Percentiles rank a stretch among this genome's conserved stretches.
Conservation (phyloP, 2,888 invertebrate genomes). For the Crepidodera aurea region DNA sequence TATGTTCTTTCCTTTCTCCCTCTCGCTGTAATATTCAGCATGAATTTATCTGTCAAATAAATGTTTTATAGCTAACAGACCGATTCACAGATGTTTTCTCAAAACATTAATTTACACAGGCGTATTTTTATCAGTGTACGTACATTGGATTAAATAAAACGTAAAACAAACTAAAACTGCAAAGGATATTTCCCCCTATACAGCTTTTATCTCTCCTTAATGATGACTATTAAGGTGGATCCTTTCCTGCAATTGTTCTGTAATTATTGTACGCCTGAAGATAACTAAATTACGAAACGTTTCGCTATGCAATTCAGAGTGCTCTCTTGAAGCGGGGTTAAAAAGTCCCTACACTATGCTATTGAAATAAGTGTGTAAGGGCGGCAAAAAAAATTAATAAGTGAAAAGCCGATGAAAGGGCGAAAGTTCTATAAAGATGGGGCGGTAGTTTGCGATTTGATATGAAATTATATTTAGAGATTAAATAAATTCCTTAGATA, state of each 20-base stretch:
- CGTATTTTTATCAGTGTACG: neutral
- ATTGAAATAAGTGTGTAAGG: conserved; percentile 6
- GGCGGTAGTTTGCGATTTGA: no score
- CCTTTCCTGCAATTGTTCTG: conserved; percentile 32
- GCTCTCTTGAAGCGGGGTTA: conserved; percentile 17
- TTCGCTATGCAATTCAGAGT: conserved; percentile 19
- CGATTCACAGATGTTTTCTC: no score
- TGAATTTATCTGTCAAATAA: no score
- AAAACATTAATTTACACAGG: no score
- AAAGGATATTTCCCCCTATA: conserved; percentile 3
- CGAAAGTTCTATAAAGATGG: no score
- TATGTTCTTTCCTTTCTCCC: no score
- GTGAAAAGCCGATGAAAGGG: no score
- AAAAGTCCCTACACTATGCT: conserved; percentile 5
- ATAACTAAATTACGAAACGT: conserved; percentile 39
- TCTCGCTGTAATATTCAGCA: no score
- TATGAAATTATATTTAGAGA: no score
- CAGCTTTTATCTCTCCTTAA: conserved; percentile 11
- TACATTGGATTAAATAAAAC: neutral
- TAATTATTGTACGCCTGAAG: conserved; percentile 33
- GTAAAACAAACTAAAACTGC: neutral
- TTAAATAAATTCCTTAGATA: no score
- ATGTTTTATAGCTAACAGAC: no score
- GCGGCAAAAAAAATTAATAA: no score
- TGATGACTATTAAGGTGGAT: conserved; percentile 34